Evolutionary conservation across 2,888 invertebrate species (phyloP).

Genomic region (Norana najaformis): DNA sequence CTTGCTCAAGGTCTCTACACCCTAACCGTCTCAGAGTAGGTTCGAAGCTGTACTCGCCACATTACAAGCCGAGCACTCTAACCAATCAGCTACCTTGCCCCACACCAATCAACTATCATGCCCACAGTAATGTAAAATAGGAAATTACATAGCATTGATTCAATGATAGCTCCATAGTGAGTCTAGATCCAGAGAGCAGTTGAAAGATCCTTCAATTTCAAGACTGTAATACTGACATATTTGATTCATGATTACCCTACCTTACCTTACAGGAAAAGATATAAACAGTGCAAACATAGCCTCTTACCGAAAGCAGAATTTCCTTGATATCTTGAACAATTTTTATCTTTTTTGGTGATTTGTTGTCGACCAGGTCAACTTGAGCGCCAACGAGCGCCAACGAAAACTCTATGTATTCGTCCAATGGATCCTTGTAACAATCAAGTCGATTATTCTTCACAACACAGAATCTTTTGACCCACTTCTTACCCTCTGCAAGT

Average conservation of each 20-base stretch:
- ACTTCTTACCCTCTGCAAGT: constrained; percentile 30
- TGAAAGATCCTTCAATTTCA: neutral
- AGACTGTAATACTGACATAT: neutral
- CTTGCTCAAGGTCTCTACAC: too few species aligned
- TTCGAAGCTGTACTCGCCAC: too few species aligned
- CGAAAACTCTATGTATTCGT: constrained; percentile 34
- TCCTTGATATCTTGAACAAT: constrained; percentile 31
- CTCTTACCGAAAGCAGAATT: constrained; percentile 27
- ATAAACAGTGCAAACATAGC: neutral
- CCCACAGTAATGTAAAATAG: neutral
- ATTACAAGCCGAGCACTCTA: too few species aligned
- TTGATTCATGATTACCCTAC: neutral
- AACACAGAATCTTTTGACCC: constrained; percentile 33
- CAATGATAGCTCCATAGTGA: neutral
- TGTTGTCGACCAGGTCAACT: constrained; percentile 28
- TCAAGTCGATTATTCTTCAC: constrained; percentile 36
- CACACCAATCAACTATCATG: too few species aligned
- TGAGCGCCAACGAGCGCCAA: constrained; percentile 27
- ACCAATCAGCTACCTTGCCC: too few species aligned
- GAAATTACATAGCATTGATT: neutral
- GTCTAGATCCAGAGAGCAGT: neutral
- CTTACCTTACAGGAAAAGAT: neutral
- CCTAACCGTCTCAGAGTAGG: too few species aligned
- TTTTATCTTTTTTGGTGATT: constrained; percentile 27
- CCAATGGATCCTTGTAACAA: constrained; percentile 31